Evolutionary conservation across 1,140 invertebrate genomes (phyloP).

Genomic region (Condylostylus longicornis): DNA sequence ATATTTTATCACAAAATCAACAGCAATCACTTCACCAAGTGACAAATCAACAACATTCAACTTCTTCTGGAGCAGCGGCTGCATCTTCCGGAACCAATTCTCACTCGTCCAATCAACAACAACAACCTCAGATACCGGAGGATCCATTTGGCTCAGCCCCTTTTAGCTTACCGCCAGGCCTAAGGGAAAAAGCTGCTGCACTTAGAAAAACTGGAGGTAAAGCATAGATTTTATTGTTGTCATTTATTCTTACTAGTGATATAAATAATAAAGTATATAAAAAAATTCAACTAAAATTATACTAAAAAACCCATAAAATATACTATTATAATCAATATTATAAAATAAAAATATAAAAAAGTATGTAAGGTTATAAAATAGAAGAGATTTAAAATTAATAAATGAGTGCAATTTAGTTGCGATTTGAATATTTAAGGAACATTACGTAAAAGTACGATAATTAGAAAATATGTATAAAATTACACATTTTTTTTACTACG

Average conservation of each 20-base stretch:
- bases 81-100: not conserved
- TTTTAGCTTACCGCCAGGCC: constrained; percentile 51
- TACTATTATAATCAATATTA: not conserved
- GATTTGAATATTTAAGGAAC: too few species aligned
- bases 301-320: constrained; percentile 3
- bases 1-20: not conserved
- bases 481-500: too few species aligned
- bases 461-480: too few species aligned
- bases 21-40: constrained; percentile 2
- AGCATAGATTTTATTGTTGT: too few species aligned
- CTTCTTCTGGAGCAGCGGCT: constrained; percentile 4
- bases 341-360: too few species aligned
- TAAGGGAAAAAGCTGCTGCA: constrained; percentile 39
- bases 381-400: too few species aligned
- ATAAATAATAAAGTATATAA: too few species aligned
- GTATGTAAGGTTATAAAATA: too few species aligned
- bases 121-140: constrained; percentile 34
- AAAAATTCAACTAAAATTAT: not conserved
- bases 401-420: too few species aligned
- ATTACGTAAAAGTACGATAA: too few species aligned
- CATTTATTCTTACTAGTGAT: too few species aligned
- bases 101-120: not conserved
- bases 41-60: constrained; percentile 1
- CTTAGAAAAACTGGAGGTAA: constrained; percentile 42
- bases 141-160: constrained; percentile 72